Evolutionary conservation across 2,113 vertebrate species (phyloP), one percentile per base, ranked within the genome.

Genomic region (Tylochromis polylepis): DNA sequence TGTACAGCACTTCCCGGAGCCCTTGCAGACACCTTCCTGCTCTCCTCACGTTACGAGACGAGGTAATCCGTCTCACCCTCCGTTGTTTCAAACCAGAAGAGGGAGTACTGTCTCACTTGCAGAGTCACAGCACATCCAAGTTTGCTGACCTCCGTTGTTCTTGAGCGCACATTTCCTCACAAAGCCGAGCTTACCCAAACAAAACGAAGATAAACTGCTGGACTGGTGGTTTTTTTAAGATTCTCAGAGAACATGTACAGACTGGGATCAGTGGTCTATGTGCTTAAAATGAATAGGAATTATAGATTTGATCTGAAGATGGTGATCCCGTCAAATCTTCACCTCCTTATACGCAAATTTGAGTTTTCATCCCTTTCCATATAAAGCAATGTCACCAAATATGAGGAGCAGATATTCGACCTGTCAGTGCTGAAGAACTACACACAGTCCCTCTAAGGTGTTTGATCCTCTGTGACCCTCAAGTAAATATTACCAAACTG

Each of bases 41-140:
- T 59, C 56, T 57, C 29, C 56, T 5, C 4, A 22, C 2, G 14
- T 59, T 31, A 2, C 5, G 11, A 82, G 55, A 79, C 22, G 3
- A 84, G 18, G 27, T 86, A 20, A 84, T 70, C 24, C 31, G 29
- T 8, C 70, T 60, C 34, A 43, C 57, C 82, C 72, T 80, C 55
- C 4, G 77, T 53, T 38, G 77, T 72, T 60, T 36, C 29, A 83
- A 55, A 77, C 83, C 85, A 84, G 89, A 51, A 89, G 87, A 84
- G 87, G 89, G 83, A 86, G 83, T 51, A 55, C 82, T 77, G 81
- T 87, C 82, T 79, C 58, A 83, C 36, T 18, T 10, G 36, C 46
- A 41, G 49, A 86, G 62, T n/a, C 31, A 18, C 51, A 43, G 62
- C 51, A 84, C 53, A 87, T 83, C 81, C 62, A n/a, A 10, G 60